phyloP scores from a whole-genome alignment of 2,888 invertebrate genomes.

The Melangyna quadrimaculata region DNA sequence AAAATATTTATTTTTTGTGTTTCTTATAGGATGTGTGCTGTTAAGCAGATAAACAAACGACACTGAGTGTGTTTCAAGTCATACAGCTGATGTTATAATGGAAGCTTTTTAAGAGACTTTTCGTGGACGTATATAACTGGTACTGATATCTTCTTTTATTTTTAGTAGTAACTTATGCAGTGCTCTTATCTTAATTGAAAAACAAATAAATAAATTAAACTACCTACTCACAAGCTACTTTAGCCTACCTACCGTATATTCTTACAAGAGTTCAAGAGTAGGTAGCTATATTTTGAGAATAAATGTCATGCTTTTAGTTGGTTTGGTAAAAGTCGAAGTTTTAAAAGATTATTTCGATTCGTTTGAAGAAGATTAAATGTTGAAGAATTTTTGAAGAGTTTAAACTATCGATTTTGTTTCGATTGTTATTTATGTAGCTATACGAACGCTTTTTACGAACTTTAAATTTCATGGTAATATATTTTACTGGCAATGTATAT shows the following conservation, averaged over 20 bases:
- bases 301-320: constrained; percentile 23
- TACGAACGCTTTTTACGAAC: too few relatives aligned
- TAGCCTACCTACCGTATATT: neutral
- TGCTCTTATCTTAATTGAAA: constrained; percentile 24
- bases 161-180: constrained; percentile 13
- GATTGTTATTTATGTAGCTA: too few relatives aligned
- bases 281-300: constrained; percentile 21
- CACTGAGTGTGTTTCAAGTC: constrained; percentile 32
- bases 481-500: too few relatives aligned
- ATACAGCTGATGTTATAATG: constrained; percentile 18
- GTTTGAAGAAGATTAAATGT: neutral
- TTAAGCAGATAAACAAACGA: constrained; percentile 7
- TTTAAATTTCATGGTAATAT: too few relatives aligned
- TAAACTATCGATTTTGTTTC: neutral
- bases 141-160: constrained; percentile 23
- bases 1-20: neutral
- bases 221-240: constrained; percentile 17
- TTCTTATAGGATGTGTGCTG: constrained; percentile 24
- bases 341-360: neutral
- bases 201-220: constrained; percentile 42
- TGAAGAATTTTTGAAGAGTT: neutral
- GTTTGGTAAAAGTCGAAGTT: neutral
- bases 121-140: constrained; percentile 14
- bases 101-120: constrained; percentile 26
- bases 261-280: neutral